phyloP scores from a whole-genome alignment of 2,888 invertebrate species.

The Plebejus argus region DNA sequence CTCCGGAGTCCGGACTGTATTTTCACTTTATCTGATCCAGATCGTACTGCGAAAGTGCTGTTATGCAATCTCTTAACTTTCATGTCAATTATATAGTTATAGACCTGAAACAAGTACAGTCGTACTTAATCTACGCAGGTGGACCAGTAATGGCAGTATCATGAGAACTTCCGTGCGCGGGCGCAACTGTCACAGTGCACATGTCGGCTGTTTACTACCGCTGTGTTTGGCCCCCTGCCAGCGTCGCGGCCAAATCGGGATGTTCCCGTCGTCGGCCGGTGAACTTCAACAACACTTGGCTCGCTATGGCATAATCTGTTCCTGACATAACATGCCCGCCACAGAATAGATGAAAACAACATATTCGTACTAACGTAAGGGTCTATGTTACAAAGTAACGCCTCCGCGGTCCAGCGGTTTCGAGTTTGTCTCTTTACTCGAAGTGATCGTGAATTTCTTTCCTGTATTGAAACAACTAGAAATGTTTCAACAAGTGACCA shows the following conservation, averaged over 20 bases:
- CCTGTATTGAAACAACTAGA: no score
- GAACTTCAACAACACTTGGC: constrained; percentile 39
- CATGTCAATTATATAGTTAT: no score
- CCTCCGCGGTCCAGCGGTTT: no score
- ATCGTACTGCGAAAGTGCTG: background rate
- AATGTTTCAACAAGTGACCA: no score
- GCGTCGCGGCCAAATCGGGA: constrained; percentile 57
- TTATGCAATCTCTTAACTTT: background rate
- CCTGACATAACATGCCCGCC: background rate
- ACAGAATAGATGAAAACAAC: background rate
- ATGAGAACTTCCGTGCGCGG: background rate
- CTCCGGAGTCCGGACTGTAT: background rate
- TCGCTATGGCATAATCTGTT: constrained; percentile 2
- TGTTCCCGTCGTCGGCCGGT: constrained; percentile 52
- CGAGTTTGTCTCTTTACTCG: no score
- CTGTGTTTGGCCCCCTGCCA: constrained; percentile 59
- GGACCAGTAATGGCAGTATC: background rate
- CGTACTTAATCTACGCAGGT: background rate
- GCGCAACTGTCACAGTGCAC: constrained; percentile 43
- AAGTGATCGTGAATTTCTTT: no score
- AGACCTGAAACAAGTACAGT: no score
- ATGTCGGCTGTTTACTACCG: constrained; percentile 47
- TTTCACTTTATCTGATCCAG: background rate
- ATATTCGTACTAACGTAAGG: no score
- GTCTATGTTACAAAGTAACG: no score